These are phyloP conservation scores for Oreochromis niloticus DNA, from an alignment of 2,113 vertebrate species.

Conservation along the genomic window DNA sequence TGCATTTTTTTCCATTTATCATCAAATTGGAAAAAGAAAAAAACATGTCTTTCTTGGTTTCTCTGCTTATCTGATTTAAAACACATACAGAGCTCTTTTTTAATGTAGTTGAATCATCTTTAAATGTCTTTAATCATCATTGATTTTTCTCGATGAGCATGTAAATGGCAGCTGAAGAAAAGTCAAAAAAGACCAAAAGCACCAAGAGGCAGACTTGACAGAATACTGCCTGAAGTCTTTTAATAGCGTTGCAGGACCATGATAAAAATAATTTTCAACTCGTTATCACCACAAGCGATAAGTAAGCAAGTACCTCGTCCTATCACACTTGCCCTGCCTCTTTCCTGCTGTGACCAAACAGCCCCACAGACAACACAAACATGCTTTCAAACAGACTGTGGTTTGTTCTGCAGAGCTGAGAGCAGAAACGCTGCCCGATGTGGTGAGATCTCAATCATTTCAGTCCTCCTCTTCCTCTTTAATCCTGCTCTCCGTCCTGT, in stretches of 20 bases:
- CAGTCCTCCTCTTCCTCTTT: not conserved
- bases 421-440: not conserved
- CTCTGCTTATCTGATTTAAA: not conserved
- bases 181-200: not conserved
- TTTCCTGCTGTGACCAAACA: not conserved
- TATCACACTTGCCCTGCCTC: not conserved
- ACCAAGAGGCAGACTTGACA: not conserved
- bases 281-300: not conserved
- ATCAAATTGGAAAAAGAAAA: not conserved
- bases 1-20: not conserved
- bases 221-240: not conserved
- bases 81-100: not conserved
- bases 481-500: constrained; percentile 8
- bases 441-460: constrained; percentile 12
- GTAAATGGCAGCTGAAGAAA: not conserved
- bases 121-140: not conserved
- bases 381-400: not conserved
- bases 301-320: not conserved
- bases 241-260: not conserved
- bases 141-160: not conserved
- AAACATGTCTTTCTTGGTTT: not conserved
- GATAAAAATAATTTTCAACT: not conserved
- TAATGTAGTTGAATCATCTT: not conserved
- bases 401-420: constrained; percentile 2
- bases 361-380: not conserved